Evolutionary conservation across 2,797 vertebrate genomes (phyloP), one percentile per base, ranked within the genome.

Genomic region (Erpetoichthys calabaricus): DNA sequence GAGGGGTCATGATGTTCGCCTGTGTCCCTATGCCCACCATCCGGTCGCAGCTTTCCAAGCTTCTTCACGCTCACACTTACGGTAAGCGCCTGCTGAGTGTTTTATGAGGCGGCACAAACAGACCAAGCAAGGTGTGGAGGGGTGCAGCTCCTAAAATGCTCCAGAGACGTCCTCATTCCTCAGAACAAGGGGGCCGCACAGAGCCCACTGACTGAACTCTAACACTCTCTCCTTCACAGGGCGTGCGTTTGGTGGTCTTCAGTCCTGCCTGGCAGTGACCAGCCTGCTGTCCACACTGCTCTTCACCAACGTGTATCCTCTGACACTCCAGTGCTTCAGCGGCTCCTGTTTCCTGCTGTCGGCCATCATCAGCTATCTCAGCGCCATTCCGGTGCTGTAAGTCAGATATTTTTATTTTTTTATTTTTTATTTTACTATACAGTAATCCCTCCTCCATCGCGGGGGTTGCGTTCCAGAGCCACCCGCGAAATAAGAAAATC

Each of bases 1-100:
- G 71, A 47, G 66, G 60, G 47, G 63, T 71, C 63, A 73, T 75
- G 71, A 63, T 73, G 68, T 75, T 75, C 56, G 67, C 71, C 53
- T 75, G 71, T 43, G 65, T 72, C 63, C 71, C 73, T 25, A 69
- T 75, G 73, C 71, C 71, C 7, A 73, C 71, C 4, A 60, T 75
- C 25, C 60, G 65, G 61, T 67, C 73, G 5, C 68, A 72, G 63
- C 63, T 73, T 25, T 73, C 71, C 56, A 71, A 72, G 55, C 60
- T 63, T 25, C 51, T 70, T 61, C 67, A 68, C 7, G 54, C 60
- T n/a, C 64, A 64, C 51, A 62, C 67, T 57, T 73, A 75, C 44
- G 71, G 73, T 75, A 66, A 68, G 63, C 6, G 44, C 3, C 3
- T 42, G 3, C 7, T 44, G 2, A n/a, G 1, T 10, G 50, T 51